A percentile compares a stretch with the other conserved stretches of the same genome.
These are phyloP conservation scores for Prinia subflava DNA, from an alignment of 2,113 vertebrate genomes.

Conservation along the genomic window DNA sequence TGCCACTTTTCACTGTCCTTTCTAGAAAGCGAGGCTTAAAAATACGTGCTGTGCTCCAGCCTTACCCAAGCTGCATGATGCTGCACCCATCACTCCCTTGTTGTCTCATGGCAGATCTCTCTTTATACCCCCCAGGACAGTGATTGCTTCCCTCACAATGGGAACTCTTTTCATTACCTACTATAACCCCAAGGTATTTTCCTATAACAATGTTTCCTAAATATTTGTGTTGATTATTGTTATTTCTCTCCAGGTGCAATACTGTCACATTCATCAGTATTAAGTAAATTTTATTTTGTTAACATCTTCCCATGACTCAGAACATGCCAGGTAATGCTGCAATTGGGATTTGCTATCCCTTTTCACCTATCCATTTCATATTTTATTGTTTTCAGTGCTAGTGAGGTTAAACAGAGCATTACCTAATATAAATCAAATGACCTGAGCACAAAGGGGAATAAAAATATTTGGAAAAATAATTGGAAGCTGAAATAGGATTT, in stretches of 20 bases:
- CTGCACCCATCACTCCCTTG: background rate
- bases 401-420: background rate
- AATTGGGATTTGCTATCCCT: background rate
- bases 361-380: background rate
- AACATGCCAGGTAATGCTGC: background rate
- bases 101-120: background rate
- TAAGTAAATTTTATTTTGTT: slow-evolving; percentile 22
- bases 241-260: background rate
- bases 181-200: background rate
- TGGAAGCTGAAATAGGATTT: background rate
- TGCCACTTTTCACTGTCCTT: background rate
- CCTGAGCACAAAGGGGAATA: background rate
- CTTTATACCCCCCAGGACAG: background rate
- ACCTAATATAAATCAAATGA: background rate
- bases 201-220: background rate
- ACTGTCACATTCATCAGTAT: slow-evolving; percentile 20
- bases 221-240: background rate
- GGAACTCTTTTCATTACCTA: background rate
- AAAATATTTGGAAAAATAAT: background rate
- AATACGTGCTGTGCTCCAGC: background rate
- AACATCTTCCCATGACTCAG: background rate
- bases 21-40: background rate
- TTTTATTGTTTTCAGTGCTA: background rate
- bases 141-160: background rate
- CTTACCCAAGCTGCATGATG: background rate